Conservation (phyloP, 2,797 vertebrate species). For the Halcyon chelicuti region DNA sequence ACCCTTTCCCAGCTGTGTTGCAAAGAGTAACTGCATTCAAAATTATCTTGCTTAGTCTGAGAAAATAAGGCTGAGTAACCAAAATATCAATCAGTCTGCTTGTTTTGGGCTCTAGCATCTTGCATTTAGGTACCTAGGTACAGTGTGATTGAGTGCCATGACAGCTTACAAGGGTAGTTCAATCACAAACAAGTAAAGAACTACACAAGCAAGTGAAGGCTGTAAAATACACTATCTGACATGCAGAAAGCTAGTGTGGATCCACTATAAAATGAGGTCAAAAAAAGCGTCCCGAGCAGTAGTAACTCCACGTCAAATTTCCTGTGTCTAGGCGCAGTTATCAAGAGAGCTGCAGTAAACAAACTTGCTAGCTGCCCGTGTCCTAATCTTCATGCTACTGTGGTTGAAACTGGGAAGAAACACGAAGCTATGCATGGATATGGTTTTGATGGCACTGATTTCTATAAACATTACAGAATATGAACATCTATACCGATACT, state of each 20-base stretch:
- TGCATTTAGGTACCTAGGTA: background rate
- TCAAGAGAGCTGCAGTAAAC: background rate
- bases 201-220: background rate
- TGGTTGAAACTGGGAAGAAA: conserved; percentile 44
- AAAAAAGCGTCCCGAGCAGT: background rate
- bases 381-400: conserved; percentile 27
- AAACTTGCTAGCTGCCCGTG: background rate
- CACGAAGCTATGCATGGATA: background rate
- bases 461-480: conserved; percentile 60
- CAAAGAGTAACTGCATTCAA: background rate
- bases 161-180: background rate
- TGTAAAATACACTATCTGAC: background rate
- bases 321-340: background rate
- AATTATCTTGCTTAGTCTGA: background rate
- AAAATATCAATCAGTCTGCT: background rate
- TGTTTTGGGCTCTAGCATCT: background rate
- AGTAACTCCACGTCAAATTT: conserved; percentile 2
- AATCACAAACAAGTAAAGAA: background rate
- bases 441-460: conserved; percentile 23
- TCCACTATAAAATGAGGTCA: background rate
- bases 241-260: background rate
- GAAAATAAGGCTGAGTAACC: background rate
- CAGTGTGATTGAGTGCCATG: background rate
- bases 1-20: background rate
- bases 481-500: conserved; percentile 50